Base-by-base conservation (phyloP, 2,113 vertebrate species). In the Xenus cinereus region DNA sequence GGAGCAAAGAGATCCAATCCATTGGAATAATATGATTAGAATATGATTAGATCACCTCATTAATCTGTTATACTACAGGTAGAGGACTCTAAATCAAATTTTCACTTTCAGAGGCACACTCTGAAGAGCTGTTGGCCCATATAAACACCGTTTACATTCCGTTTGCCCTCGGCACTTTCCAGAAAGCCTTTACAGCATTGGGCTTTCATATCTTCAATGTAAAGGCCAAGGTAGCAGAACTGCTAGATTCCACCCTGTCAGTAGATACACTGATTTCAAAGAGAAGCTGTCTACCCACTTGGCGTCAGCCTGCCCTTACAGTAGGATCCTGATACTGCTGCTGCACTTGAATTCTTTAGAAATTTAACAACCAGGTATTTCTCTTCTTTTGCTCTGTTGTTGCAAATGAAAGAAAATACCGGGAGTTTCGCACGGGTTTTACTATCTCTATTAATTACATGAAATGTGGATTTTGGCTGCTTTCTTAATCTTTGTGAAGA, bases 31-130 rank as follows among this genome's bases (percentile, higher is more conserved):
- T 71, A 72, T 45, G 4, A 91, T 92, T 91, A 87, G 48, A 89
- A 89, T 75, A 75, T 50, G 4, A 89, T 90, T 91, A 84, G 48
- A 89, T 93, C 76, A 84, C 73, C 62, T 87, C 90, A 79, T 92
- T 97, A 89, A 92, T 93, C 87, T 92, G 76, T 72, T 89, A 48
- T n/a, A 78, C 60, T 68, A 54, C 39, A 66, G 51, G 32, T 93
- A 87, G 92, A 91, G 21, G 77, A 79, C n/a, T 93, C 69, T 79
- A 92, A 84, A 92, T 96, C 73, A 91, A 76, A 87, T 95, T 90
- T 92, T 89, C 66, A 46, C 88, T 94, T 94, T 91, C 84, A 76
- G 69, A 95, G 66, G 48, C 57, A 2, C 62, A 72, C 85, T 91
- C 79, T 68, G 63, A 90, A 90, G 84, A 94, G 78, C 81, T 94